Evolutionary conservation across 2,888 invertebrate species (phyloP).

Genomic region (Lochmaea crataegi): DNA sequence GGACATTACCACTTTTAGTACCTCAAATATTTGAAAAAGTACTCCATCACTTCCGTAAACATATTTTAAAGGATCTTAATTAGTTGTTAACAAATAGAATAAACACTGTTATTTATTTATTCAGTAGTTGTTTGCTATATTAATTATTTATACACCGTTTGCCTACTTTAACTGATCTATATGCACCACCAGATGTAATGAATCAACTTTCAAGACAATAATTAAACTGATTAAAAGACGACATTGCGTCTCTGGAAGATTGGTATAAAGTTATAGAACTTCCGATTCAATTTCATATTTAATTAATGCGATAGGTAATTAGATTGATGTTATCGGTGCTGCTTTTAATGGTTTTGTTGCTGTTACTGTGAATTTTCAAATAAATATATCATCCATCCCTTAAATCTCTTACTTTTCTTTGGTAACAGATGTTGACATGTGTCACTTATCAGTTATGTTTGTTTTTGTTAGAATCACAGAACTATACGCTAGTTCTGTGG

Average conservation of each 20-base stretch:
- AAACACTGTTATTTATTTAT: not conserved
- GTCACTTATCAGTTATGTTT: too few species aligned
- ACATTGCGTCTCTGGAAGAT: slow-evolving; percentile 35
- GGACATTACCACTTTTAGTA: too few species aligned
- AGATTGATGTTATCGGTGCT: slow-evolving; percentile 1
- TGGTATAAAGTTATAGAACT: slow-evolving; percentile 18
- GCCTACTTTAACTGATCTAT: slow-evolving; percentile 6
- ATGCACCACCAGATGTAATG: slow-evolving; percentile 22
- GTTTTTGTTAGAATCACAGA: too few species aligned
- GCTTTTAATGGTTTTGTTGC: not conserved
- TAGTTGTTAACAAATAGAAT: not conserved
- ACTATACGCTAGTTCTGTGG: too few species aligned
- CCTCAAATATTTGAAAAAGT: too few species aligned
- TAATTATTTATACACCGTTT: not conserved
- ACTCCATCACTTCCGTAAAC: too few species aligned
- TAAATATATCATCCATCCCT: too few species aligned
- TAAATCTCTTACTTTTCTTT: too few species aligned
- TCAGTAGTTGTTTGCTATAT: not conserved
- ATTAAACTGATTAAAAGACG: slow-evolving; percentile 42
- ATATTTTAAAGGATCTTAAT: too few species aligned
- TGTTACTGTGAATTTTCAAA: too few species aligned
- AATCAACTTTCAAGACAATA: slow-evolving; percentile 44
- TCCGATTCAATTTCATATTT: slow-evolving; percentile 13
- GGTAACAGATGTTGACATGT: too few species aligned
- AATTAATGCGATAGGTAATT: slow-evolving; percentile 19